These are phyloP conservation scores for Pseudomyrmex gracilis DNA, from an alignment of 1,140 invertebrate species.

Conservation along the genomic window DNA sequence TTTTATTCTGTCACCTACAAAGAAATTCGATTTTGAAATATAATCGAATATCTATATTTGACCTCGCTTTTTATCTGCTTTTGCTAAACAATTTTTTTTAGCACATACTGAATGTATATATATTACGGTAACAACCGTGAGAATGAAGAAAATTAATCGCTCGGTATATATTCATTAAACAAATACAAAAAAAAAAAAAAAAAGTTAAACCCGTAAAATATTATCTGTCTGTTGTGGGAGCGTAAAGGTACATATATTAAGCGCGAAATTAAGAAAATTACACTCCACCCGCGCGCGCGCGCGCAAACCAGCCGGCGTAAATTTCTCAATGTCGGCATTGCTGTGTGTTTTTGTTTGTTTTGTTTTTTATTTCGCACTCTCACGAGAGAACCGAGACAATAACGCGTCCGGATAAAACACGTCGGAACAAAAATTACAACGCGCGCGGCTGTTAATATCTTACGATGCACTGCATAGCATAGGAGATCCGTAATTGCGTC, in stretches of 20 bases:
- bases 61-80: too few species aligned
- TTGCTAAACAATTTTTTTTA: conserved; percentile 5
- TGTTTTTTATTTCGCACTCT: conserved; percentile 10
- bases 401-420: conserved; percentile 67
- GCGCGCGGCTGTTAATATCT: conserved; percentile 70
- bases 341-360: conserved; percentile 1
- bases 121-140: neutral
- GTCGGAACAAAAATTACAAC: conserved; percentile 73
- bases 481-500: conserved; percentile 69
- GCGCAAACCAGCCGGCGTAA: conserved; percentile 53
- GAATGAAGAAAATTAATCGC: conserved; percentile 55
- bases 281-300: neutral
- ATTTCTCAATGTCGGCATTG: conserved; percentile 61
- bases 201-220: conserved; percentile 43
- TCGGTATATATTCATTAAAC: neutral
- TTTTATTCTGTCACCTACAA: conserved; percentile 42
- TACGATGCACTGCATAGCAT: conserved; percentile 58
- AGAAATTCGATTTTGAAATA: conserved; percentile 37
- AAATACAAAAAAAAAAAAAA: neutral
- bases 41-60: conserved; percentile 2
- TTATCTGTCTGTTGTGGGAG: conserved; percentile 23
- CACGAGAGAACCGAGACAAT: conserved; percentile 56
- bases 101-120: too few species aligned
- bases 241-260: conserved; percentile 45
- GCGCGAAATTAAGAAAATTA: conserved; percentile 71